Evolutionary conservation across 2,888 invertebrate genomes (phyloP), one percentile per base, ranked within the genome.

Genomic region (Trachelus stipa): DNA sequence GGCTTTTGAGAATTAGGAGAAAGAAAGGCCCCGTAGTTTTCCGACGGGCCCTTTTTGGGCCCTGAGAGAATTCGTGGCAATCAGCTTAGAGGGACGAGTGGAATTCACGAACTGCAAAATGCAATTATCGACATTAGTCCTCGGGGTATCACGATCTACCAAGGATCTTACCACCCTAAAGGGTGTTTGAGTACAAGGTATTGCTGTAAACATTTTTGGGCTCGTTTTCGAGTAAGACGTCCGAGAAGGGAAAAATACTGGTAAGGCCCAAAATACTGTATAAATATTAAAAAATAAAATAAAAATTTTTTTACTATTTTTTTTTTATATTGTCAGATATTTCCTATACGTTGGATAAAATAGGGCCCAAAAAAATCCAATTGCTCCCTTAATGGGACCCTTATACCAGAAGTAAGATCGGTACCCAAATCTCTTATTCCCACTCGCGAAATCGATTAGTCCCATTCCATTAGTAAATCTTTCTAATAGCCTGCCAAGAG

Each of bases 91-190:
- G 23, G 56, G 23, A 56, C 1, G 23, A 87, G 83, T 89, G 88
- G 88, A 90, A 90, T 90, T 90, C 90, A 89, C 90, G 88, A 90
- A 89, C 90, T 89, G 89, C 89, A 89, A 90, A 90, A 90, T 86
- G 90, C 90, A 90, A 90, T 90, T 90, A 90, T 89, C 90, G 89
- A 88, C 89, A 89, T 90, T 89, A 90, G 89, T 90, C 90, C 89
- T 89, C 88, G 87, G 90, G 90, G 88, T 90, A 90, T 90, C 90
- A 90, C 90, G 90, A 90, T 88, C 86, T 84, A 83, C 82, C 86
- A 79, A 86, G 86, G 85, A 84, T 85, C 79, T 82, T 81, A 81
- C 78, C 80, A 79, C 80, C 79, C 82, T 83, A 85, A 83, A 83
- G 84, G 84, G 85, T 69, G 77, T 73, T 23, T 69, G 84, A 85